Conservation (phyloP, 1,140 invertebrate genomes). For the Ruditapes philippinarum region DNA sequence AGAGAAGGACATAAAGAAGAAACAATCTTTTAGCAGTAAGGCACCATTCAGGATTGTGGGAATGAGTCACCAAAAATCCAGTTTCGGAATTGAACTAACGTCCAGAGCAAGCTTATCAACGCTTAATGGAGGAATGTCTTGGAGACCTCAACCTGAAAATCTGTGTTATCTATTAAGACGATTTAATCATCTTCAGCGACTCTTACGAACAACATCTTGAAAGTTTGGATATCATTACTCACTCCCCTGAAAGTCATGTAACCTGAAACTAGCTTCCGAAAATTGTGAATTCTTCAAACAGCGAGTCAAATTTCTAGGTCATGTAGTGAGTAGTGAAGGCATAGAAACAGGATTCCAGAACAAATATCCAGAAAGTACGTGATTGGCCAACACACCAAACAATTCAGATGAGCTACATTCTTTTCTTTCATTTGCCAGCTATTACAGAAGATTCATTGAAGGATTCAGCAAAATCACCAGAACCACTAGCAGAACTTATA, state of each 20-base stretch:
- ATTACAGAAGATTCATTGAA: slow-evolving; percentile 69
- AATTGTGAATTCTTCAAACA: slow-evolving; percentile 84
- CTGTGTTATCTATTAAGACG: slow-evolving; percentile 63
- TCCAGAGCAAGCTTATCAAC: too few species aligned
- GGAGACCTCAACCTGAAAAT: slow-evolving; percentile 58
- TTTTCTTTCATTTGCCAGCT: slow-evolving; percentile 77
- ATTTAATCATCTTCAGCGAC: slow-evolving; percentile 65
- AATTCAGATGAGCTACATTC: slow-evolving; percentile 73
- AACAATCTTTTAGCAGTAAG: too few species aligned
- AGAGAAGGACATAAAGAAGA: too few species aligned
- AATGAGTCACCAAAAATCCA: too few species aligned
- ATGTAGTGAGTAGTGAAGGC: slow-evolving; percentile 72
- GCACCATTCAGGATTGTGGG: too few species aligned
- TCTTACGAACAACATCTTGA: slow-evolving; percentile 62
- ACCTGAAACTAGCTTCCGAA: slow-evolving; percentile 55
- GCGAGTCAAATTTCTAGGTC: slow-evolving; percentile 73
- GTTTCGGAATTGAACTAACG: too few species aligned
- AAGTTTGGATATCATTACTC: slow-evolving; percentile 51
- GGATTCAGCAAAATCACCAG: slow-evolving; percentile 71
- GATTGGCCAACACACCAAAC: slow-evolving; percentile 72
- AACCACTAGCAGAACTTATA: slow-evolving; percentile 66
- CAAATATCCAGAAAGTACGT: slow-evolving; percentile 74
- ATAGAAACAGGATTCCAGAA: slow-evolving; percentile 74
- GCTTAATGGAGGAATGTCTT: slow-evolving; percentile 57
- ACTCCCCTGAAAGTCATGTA: slow-evolving; percentile 16